These are phyloP conservation scores for Rhyacophila evoluta DNA, from an alignment of 2,888 invertebrate species.

Conservation along the genomic window DNA sequence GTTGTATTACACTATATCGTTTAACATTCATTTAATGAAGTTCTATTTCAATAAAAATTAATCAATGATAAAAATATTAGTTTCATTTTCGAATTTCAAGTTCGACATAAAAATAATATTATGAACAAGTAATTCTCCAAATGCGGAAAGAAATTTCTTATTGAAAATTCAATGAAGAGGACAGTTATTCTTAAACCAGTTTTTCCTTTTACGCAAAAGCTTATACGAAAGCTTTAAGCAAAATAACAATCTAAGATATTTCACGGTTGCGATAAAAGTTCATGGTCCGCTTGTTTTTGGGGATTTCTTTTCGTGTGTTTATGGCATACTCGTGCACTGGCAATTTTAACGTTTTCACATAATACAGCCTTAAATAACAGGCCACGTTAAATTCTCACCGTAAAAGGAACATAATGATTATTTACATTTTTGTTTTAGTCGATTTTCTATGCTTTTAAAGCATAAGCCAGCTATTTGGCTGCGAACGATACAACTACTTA, in stretches of 20 bases:
- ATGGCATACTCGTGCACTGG: constrained; percentile 33
- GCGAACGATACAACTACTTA: not conserved
- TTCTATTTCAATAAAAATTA: too few species aligned
- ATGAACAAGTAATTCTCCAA: too few species aligned
- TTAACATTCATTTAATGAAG: too few species aligned
- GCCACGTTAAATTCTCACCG: constrained; percentile 15
- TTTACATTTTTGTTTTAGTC: constrained; percentile 24
- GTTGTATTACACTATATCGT: too few species aligned
- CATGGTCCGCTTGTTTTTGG: constrained; percentile 45
- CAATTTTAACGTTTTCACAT: constrained; percentile 31
- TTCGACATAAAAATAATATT: too few species aligned
- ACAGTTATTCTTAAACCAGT: constrained; percentile 39
- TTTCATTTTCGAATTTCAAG: too few species aligned
- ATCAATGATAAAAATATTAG: too few species aligned
- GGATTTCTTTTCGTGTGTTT: constrained; percentile 45
- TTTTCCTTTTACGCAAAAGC: constrained; percentile 42
- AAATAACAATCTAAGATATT: constrained; percentile 49
- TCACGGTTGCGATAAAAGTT: constrained; percentile 46
- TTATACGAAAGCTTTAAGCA: constrained; percentile 45
- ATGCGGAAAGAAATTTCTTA: too few species aligned
- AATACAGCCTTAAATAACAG: constrained; percentile 30
- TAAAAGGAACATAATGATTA: not conserved
- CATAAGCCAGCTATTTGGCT: not conserved
- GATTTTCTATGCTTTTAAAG: not conserved
- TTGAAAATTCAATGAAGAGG: constrained; percentile 23